Conservation (phyloP, 2,797 vertebrate species). For the Gymnothorax javanicus region DNA sequence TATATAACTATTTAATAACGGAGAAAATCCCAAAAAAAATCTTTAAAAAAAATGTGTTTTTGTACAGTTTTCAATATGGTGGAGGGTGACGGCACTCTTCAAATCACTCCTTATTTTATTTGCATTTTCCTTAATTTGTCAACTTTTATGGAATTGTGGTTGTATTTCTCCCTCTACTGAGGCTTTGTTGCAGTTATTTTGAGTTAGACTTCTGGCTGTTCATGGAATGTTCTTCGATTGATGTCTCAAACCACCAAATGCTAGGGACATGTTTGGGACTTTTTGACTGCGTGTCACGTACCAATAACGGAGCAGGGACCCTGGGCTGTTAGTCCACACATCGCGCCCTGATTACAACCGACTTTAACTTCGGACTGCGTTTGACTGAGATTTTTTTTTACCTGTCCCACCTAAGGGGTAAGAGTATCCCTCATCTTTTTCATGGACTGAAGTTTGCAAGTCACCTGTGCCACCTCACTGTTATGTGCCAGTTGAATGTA, state of each 20-base stretch:
- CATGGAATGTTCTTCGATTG: neutral
- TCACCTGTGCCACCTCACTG: neutral
- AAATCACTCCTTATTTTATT: too few relatives aligned
- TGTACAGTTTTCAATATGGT: too few relatives aligned
- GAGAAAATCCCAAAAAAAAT: too few relatives aligned
- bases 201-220: neutral
- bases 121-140: neutral
- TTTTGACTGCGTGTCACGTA: neutral
- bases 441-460: neutral
- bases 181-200: neutral
- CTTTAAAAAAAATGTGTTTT: too few relatives aligned
- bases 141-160: neutral
- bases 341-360: neutral
- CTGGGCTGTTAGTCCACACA: neutral
- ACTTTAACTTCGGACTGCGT: neutral
- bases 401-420: neutral
- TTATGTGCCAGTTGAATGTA: neutral
- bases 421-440: neutral
- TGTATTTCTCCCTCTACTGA: neutral
- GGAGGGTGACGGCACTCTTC: too few relatives aligned
- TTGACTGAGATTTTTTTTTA: neutral
- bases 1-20: too few relatives aligned
- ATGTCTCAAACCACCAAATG: conserved; percentile 3
- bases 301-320: neutral
- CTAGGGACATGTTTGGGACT: neutral